Evolutionary conservation across 2,888 invertebrate species (phyloP), one percentile per base, ranked within the genome.

Genomic region (Caenorhabditis macrosperma): DNA sequence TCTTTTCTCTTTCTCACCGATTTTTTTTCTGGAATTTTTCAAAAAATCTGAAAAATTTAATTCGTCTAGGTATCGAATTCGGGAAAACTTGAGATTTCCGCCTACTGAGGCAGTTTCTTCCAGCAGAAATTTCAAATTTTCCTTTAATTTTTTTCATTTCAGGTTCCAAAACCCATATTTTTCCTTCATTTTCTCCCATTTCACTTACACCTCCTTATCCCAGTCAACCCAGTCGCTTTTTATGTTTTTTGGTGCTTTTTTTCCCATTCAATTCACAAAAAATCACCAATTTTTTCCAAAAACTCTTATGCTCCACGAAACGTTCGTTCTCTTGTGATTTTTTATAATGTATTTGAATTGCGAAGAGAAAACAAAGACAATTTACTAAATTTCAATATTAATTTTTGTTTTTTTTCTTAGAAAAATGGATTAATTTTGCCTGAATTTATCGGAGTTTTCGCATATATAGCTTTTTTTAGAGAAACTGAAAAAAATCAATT

Each of bases 21-120:
- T 24, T 48, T 2, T 22, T 20, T n/a, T n/a, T n/a, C n/a, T n/a
- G n/a, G n/a, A 12, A 38, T 38, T 38, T 33, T 33, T 33, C 33
- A 33, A 33, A 33, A 33, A 33, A 33, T n/a, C 33, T 33, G 9
- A 33, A 33, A 33, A 33, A 7, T 33, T 9, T 7, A 33, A 33
- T 33, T 33, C 9, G 2, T 12, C 44, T 67, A 67, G 67, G 67
- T 67, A 55, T 55, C 67, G 44, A 67, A 41, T 50, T 22, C 35
- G 33, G 44, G 55, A 54, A 52, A 66, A 44, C 54, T 66, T 54
- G 38, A 52, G 52, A 20, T 28, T 28, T 35, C 57, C 12, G 17
- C 57, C 46, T 28, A n/a, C n/a, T 46, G n/a, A n/a, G n/a, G 30
- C 61, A 5, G 35, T 57, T 12, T 38, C 38, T 12, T 6, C 15